Conservation (phyloP, 1,140 invertebrate genomes). For the Stegodyphus dumicola region DNA sequence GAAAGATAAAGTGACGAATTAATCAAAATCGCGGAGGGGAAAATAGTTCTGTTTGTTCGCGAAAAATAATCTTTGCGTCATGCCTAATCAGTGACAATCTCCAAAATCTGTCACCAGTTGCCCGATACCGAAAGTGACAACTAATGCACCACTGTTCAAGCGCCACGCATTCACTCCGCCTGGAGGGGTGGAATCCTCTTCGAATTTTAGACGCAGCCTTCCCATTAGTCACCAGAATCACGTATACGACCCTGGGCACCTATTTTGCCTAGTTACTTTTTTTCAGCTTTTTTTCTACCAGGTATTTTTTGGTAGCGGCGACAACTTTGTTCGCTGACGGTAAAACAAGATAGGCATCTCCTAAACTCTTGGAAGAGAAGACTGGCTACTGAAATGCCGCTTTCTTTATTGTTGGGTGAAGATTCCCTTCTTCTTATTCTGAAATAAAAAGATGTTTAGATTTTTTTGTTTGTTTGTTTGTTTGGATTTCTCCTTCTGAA, state of each 20-base stretch:
- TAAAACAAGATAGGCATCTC: constrained; percentile 49
- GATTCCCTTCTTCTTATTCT: not conserved
- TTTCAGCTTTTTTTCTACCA: not conserved
- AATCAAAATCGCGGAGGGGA: no score
- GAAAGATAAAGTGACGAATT: no score
- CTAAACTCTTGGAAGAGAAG: constrained; percentile 1
- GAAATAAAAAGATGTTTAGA: not conserved
- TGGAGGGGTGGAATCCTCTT: not conserved
- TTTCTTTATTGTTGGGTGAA: not conserved
- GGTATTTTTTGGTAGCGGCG: constrained; percentile 22
- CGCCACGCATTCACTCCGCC: not conserved
- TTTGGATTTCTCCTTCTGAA: not conserved
- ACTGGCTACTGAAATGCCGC: constrained; percentile 30
- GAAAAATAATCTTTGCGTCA: not conserved
- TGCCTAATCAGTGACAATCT: constrained; percentile 33
- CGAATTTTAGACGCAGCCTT: constrained; percentile 39
- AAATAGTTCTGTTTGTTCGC: not conserved
- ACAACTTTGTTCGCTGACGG: constrained; percentile 47
- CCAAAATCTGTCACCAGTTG: constrained; percentile 23
- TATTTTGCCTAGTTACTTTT: not conserved
- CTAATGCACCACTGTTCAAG: constrained; percentile 1
- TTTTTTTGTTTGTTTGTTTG: not conserved
- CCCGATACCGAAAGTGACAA: constrained; percentile 17
- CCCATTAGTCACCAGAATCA: constrained; percentile 48
- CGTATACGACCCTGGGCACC: constrained; percentile 27